A percentile compares a stretch with the other conserved stretches of the same genome.
Evolutionary conservation across 2,888 invertebrate genomes (phyloP).

Genomic region (Drosophila austrosaltans): DNA sequence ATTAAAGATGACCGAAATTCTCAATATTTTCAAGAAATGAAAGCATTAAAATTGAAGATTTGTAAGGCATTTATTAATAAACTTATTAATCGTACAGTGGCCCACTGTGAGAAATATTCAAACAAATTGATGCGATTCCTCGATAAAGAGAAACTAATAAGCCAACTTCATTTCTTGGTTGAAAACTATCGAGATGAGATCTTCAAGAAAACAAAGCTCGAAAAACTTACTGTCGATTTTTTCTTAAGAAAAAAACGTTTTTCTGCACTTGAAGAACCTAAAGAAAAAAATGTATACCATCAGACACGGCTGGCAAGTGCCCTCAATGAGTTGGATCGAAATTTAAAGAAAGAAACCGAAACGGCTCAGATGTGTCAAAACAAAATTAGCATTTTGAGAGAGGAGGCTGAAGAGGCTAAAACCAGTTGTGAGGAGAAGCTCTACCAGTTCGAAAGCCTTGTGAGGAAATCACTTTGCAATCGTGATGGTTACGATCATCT

Average conservation of each 20-base stretch:
- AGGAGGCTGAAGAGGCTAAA: not conserved
- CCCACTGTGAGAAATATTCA: not conserved
- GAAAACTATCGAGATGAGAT: rapidly evolving
- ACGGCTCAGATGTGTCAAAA: rapidly evolving
- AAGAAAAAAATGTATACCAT: not conserved
- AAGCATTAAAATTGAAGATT: no score
- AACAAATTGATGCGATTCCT: not conserved
- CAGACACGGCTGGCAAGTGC: not conserved
- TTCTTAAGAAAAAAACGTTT: constrained; percentile 25
- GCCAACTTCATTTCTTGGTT: not conserved
- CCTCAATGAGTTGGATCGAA: constrained; percentile 32
- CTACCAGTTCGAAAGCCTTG: constrained; percentile 1
- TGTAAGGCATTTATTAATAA: constrained; percentile 12
- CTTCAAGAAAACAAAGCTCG: rapidly evolving
- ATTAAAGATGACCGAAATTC: not conserved
- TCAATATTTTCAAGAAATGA: no score
- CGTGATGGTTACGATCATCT: constrained; percentile 28
- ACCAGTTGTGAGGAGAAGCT: not conserved
- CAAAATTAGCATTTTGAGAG: not conserved
- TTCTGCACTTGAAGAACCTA: rapidly evolving
- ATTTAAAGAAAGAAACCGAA: not conserved
- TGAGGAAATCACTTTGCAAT: constrained; percentile 18
- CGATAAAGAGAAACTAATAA: constrained; percentile 40
- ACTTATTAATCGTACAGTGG: constrained; percentile 17
- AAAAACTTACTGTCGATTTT: not conserved